Evolutionary conservation across 2,888 invertebrate genomes (phyloP).

Genomic region (Megalurothrips usitatus): DNA sequence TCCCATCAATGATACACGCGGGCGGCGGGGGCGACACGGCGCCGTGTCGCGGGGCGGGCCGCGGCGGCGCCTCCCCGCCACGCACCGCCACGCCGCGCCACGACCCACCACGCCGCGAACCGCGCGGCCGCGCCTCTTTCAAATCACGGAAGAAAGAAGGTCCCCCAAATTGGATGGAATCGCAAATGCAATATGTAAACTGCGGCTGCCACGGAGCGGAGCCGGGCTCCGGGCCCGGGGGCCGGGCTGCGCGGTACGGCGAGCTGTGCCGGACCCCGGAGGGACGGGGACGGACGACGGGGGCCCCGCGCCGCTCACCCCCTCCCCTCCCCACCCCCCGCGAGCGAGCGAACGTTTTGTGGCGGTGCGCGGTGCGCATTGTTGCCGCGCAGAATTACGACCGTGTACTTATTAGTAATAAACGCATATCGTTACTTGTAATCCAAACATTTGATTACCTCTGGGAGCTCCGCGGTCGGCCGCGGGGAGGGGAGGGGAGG

Average conservation of each 20-base stretch:
- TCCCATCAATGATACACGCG: not conserved
- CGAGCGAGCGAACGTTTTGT: not conserved
- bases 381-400: not conserved
- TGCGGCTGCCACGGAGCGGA: too few species aligned
- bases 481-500: not conserved
- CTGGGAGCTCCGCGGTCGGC: not conserved
- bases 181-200: too few species aligned
- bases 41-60: not conserved
- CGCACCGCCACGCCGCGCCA: too few species aligned
- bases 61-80: not conserved
- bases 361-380: not conserved
- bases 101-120: not conserved
- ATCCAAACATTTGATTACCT: slow-evolving; percentile 11
- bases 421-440: slow-evolving; percentile 11
- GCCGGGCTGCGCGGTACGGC: too few species aligned
- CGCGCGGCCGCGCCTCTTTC: not conserved
- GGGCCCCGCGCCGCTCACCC: not conserved
- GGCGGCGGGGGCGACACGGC: too few species aligned
- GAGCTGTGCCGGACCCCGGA: too few species aligned
- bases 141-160: not conserved
- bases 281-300: too few species aligned
- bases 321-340: not conserved
- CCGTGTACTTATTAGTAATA: slow-evolving; percentile 11
- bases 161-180: too few species aligned
- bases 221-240: too few species aligned